These are phyloP conservation scores for Ophion ventricosus DNA, from an alignment of 2,888 invertebrate species.

Conservation along the genomic window DNA sequence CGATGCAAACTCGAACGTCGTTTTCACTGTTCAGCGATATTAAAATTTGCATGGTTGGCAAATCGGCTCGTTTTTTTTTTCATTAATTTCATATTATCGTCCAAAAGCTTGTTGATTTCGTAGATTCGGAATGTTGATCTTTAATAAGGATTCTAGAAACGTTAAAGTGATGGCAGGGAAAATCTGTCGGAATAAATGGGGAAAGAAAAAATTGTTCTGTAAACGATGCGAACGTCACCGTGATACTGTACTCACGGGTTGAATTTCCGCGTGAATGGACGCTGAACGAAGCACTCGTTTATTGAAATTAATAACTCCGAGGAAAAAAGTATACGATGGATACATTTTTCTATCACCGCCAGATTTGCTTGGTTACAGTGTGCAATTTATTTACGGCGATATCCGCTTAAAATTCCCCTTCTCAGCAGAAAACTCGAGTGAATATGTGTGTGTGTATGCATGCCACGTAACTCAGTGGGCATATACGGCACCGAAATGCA, in stretches of 20 bases:
- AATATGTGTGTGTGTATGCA: conserved; percentile 4
- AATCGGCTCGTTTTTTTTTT: no score
- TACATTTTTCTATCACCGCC: conserved; percentile 26
- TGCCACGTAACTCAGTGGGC: conserved; percentile 34
- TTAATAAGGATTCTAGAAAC: background rate
- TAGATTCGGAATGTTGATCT: background rate
- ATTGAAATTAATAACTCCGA: background rate
- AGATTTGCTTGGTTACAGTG: conserved; percentile 15
- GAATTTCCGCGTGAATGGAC: background rate
- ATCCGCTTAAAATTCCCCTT: conserved; percentile 48
- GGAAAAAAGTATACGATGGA: background rate
- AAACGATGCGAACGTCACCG: background rate
- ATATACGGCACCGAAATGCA: background rate
- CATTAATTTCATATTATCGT: background rate
- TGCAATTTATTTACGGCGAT: conserved; percentile 69
- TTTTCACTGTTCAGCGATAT: no score
- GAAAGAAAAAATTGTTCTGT: background rate
- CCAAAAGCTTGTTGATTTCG: background rate
- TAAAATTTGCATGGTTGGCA: no score
- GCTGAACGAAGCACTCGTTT: background rate
- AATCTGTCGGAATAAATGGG: background rate
- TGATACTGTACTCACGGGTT: background rate
- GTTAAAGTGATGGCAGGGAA: background rate
- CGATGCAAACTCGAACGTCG: no score
- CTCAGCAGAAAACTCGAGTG: conserved; percentile 14